Percentiles rank a stretch among this genome's conserved stretches.
Evolutionary conservation across 1,140 invertebrate species (phyloP).

Genomic region (Drosophila subobscura): DNA sequence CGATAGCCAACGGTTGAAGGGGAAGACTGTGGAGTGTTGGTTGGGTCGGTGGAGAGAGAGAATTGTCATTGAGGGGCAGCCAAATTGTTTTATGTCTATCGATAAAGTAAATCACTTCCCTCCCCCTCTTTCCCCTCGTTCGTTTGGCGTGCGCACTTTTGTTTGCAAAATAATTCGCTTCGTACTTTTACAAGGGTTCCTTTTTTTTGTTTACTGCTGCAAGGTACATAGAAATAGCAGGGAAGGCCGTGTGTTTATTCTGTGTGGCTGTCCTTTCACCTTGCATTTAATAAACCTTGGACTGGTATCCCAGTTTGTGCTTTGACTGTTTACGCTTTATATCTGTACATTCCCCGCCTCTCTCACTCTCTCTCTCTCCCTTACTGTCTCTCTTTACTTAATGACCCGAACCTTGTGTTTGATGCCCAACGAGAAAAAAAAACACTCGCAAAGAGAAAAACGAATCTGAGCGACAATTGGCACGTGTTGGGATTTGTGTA

Average conservation of each 20-base stretch:
- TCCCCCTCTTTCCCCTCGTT: neutral
- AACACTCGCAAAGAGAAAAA: conserved; percentile 19
- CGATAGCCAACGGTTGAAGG: neutral
- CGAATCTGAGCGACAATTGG: conserved; percentile 45
- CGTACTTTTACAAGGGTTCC: conserved; percentile 54
- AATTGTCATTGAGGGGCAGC: conserved; percentile 34
- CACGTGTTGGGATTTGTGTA: conserved; percentile 52
- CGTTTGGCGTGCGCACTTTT: conserved; percentile 38
- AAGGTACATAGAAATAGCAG: no score
- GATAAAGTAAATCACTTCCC: conserved; percentile 73
- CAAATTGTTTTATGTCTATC: conserved; percentile 77
- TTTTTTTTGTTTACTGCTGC: conserved; percentile 3
- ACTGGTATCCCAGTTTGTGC: conserved; percentile 21
- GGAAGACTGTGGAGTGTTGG: neutral
- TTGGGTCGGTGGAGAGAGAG: conserved; percentile 6
- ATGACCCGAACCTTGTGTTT: conserved; percentile 48
- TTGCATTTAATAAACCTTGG: no score
- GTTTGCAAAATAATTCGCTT: conserved; percentile 60
- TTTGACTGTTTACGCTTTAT: conserved; percentile 22
- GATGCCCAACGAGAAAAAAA: conserved; percentile 27
- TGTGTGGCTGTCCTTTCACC: neutral
- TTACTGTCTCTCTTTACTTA: conserved; percentile 38
- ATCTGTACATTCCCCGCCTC: neutral
- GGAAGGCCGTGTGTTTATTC: no score
- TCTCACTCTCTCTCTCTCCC: conserved; percentile 2